These are phyloP conservation scores for Crossaster papposus DNA, from an alignment of 53 echinoderm and acorn worm species.

Conservation along the genomic window DNA sequence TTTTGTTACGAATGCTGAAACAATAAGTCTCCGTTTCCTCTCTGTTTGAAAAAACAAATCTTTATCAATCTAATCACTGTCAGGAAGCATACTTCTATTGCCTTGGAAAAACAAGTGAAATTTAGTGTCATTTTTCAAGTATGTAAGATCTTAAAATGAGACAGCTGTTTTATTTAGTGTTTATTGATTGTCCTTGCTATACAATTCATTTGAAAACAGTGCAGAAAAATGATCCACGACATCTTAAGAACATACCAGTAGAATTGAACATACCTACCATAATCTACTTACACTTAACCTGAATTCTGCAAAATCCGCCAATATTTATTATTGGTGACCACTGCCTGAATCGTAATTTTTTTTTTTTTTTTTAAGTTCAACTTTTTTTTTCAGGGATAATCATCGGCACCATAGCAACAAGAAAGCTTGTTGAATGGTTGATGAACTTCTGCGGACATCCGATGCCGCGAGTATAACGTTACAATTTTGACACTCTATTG, in stretches of 20 bases:
- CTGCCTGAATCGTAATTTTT: too few species aligned
- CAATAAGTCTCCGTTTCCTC: neutral
- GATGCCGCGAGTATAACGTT: constrained; percentile 2
- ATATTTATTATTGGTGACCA: too few species aligned
- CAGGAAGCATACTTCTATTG: too few species aligned
- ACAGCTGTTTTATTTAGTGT: neutral
- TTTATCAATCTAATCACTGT: neutral
- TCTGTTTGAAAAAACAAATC: neutral
- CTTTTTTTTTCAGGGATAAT: neutral
- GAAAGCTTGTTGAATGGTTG: neutral
- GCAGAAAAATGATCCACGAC: neutral
- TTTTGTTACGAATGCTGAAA: neutral
- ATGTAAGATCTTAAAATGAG: neutral
- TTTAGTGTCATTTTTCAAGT: too few species aligned
- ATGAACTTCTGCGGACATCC: neutral
- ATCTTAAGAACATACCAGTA: too few species aligned
- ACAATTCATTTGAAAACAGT: neutral
- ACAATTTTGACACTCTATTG: neutral
- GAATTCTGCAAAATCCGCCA: too few species aligned
- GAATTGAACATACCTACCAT: too few species aligned
- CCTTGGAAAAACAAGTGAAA: too few species aligned
- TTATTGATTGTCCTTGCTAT: neutral
- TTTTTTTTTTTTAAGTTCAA: too few species aligned
- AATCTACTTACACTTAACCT: too few species aligned
- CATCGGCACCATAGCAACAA: neutral